phyloP scores from a whole-genome alignment of 2,888 invertebrate species.

The Callinectes sapidus region DNA sequence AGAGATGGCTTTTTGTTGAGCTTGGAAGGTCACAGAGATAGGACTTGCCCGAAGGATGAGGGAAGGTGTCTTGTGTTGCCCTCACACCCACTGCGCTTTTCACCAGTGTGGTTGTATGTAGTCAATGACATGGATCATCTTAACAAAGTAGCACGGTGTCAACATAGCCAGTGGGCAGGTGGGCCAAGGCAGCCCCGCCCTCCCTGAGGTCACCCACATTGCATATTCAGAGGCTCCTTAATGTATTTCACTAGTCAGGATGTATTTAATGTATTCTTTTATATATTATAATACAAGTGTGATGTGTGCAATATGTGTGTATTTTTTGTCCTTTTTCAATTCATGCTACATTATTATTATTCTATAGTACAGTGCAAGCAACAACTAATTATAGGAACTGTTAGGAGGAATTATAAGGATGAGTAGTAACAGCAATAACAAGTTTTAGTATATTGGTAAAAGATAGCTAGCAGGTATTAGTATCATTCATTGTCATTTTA shows the following conservation, averaged over 20 bases:
- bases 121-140: not conserved
- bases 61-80: not conserved
- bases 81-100: not conserved
- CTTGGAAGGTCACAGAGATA: conserved; percentile 18
- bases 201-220: conserved; percentile 55
- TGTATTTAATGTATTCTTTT: conserved; percentile 69
- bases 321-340: not conserved
- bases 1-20: conserved; percentile 28
- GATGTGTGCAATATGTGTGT: conserved; percentile 60
- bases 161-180: conserved; percentile 15
- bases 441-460: not conserved
- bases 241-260: conserved; percentile 70
- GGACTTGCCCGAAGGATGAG: not conserved
- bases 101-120: not conserved
- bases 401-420: not conserved
- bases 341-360: not conserved
- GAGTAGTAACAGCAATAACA: not conserved
- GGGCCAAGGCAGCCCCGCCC: conserved; percentile 43
- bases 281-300: conserved; percentile 68
- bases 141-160: not conserved
- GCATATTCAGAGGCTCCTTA: conserved; percentile 66
- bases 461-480: not conserved
- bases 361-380: not conserved
- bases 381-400: not conserved
- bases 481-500: not conserved